phyloP scores from a whole-genome alignment of 1,140 invertebrate genomes.

The Drosophila suzukii region DNA sequence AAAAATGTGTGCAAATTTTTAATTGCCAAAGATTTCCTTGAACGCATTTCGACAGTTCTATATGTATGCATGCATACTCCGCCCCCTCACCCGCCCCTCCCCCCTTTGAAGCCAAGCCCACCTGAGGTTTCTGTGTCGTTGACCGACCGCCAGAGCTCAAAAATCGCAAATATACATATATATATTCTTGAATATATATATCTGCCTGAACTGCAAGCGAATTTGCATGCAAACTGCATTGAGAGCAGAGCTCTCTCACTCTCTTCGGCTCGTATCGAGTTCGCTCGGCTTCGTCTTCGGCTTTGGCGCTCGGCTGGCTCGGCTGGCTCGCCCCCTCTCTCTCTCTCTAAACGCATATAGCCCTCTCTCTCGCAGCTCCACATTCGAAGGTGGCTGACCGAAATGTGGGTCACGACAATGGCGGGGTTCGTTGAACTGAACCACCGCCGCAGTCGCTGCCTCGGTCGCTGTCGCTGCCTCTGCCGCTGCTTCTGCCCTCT shows the following conservation, averaged over 20 bases:
- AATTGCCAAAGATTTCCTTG: conserved; percentile 79
- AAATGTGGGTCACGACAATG: conserved; percentile 85
- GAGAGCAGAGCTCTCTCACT: conserved; percentile 47
- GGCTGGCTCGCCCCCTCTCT: conserved; percentile 15
- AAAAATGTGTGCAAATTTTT: conserved; percentile 34
- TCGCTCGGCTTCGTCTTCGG: conserved; percentile 8
- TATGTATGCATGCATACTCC: conserved; percentile 5
- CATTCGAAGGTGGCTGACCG: conserved; percentile 84
- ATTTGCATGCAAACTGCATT: conserved; percentile 78
- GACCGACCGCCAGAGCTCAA: conserved; percentile 78
- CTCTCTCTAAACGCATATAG: conserved; percentile 5
- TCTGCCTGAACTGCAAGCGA: conserved; percentile 56
- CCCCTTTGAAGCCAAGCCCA: conserved; percentile 84
- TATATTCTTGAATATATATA: neutral
- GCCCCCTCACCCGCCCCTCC: conserved; percentile 9
- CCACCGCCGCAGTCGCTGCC: conserved; percentile 64
- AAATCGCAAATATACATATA: conserved; percentile 44
- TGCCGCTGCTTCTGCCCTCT: conserved; percentile 7
- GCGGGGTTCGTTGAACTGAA: conserved; percentile 84
- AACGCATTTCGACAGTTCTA: conserved; percentile 66
- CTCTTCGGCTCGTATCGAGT: conserved; percentile 10
- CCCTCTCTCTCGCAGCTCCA: conserved; percentile 67
- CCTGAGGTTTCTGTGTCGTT: conserved; percentile 83
- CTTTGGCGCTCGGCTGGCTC: conserved; percentile 14
- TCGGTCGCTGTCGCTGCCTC: conserved; percentile 41